A percentile compares a stretch with the other conserved stretches of the same genome.
phyloP scores from a whole-genome alignment of 2,797 vertebrate genomes.

The Catharus ustulatus region DNA sequence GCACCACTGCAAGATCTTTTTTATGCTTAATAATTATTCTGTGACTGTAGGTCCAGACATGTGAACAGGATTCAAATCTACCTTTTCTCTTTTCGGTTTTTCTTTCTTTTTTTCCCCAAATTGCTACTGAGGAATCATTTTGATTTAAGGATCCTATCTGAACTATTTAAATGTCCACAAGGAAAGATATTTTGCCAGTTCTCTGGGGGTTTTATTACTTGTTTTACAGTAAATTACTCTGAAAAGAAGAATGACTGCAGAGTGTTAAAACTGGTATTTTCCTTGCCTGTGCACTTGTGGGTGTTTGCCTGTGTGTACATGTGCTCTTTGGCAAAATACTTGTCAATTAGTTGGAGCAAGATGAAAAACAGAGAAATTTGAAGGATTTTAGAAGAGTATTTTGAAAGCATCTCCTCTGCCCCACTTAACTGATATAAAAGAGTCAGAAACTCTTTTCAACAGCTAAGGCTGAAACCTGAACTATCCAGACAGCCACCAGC shows the following conservation, averaged over 20 bases:
- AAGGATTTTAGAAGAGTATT: neutral
- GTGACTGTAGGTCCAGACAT: neutral
- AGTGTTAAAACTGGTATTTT: neutral
- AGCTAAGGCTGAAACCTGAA: neutral
- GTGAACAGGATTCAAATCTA: neutral
- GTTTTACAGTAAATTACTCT: neutral
- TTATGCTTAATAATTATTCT: neutral
- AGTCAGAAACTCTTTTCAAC: neutral
- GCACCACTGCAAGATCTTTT: neutral
- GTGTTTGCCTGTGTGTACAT: neutral
- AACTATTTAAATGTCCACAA: neutral
- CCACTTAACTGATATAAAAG: neutral
- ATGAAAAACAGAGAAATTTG: neutral
- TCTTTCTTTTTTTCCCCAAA: neutral
- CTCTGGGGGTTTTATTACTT: neutral
- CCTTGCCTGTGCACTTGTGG: neutral
- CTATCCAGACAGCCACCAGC: neutral
- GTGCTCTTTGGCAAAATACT: neutral
- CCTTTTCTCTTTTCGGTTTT: fast-evolving
- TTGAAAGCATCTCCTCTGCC: neutral
- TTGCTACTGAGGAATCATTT: neutral
- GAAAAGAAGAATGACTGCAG: neutral
- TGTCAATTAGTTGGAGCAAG: neutral
- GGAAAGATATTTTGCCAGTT: neutral
- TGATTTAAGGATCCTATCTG: neutral